Evolutionary conservation across 2,888 invertebrate species (phyloP).

Genomic region (Amphimallon solstitiale): DNA sequence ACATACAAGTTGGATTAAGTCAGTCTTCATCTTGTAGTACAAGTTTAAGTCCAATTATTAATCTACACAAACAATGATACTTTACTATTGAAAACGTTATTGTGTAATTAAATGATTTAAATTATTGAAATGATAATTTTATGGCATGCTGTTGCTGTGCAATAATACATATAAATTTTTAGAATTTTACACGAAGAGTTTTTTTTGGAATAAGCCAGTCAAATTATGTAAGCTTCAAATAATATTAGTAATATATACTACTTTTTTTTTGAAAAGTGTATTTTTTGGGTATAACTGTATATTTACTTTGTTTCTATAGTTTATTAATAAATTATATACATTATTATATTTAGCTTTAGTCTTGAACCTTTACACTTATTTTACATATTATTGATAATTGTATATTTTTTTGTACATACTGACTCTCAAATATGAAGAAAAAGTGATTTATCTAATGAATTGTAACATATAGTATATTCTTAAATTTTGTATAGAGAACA

Average conservation of each 20-base stretch:
- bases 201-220: constrained; percentile 1
- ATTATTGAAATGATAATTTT: constrained; percentile 31
- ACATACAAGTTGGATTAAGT: constrained; percentile 80
- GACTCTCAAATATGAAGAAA: too few relatives aligned
- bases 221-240: constrained; percentile 17
- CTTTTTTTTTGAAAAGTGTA: constrained; percentile 21
- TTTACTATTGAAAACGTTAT: constrained; percentile 5
- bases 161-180: constrained; percentile 35
- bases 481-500: too few relatives aligned
- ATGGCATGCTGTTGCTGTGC: constrained; percentile 42
- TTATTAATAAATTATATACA: constrained; percentile 36
- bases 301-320: constrained; percentile 31
- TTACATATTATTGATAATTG: background rate
- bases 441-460: too few relatives aligned
- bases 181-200: constrained; percentile 17
- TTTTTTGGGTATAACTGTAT: constrained; percentile 25
- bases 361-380: constrained; percentile 18
- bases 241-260: constrained; percentile 32
- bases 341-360: constrained; percentile 26
- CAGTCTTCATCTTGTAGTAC: constrained; percentile 45
- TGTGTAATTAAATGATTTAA: constrained; percentile 11
- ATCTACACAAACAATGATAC: constrained; percentile 37
- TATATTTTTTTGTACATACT: background rate
- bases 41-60: constrained; percentile 34
- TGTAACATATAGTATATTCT: too few relatives aligned